These are phyloP conservation scores for Actinia equina DNA, from an alignment of 64 coral and sea anemone genomes.

Conservation along the genomic window DNA sequence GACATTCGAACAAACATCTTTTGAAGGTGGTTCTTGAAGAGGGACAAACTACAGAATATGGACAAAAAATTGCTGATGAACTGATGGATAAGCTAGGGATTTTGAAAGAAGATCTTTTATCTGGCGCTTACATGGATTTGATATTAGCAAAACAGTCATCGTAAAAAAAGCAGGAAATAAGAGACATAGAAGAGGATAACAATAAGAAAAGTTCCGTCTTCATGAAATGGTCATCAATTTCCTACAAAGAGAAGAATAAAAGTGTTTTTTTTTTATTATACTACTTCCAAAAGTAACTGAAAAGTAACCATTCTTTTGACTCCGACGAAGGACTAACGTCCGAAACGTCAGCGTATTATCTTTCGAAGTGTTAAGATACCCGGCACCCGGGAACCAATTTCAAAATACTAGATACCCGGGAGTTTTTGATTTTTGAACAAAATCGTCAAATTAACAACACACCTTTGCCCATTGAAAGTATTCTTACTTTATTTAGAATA, in stretches of 20 bases:
- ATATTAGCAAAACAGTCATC: constrained; percentile 20
- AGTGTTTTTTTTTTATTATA: background rate
- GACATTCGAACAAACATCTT: background rate
- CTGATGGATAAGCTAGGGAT: constrained; percentile 78
- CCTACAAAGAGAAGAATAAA: background rate
- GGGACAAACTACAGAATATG: constrained; percentile 60
- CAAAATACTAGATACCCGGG: no score
- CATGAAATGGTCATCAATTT: background rate
- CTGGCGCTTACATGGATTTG: constrained; percentile 81
- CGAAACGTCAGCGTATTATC: no score
- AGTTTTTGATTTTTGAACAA: no score
- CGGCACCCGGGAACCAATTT: no score
- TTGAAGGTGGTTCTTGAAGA: constrained; percentile 79
- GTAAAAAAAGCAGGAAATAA: background rate
- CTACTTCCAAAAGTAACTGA: background rate
- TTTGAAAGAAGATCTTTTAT: constrained; percentile 60
- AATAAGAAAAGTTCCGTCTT: background rate
- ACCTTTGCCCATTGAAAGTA: no score
- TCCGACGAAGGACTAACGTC: no score
- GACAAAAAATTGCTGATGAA: constrained; percentile 71
- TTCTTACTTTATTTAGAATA: no score
- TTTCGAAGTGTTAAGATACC: no score
- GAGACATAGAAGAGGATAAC: background rate
- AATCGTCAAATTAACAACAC: no score
- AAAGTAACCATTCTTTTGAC: background rate